phyloP scores from a whole-genome alignment of 2,113 vertebrate species.

The Menura novaehollandiae region DNA sequence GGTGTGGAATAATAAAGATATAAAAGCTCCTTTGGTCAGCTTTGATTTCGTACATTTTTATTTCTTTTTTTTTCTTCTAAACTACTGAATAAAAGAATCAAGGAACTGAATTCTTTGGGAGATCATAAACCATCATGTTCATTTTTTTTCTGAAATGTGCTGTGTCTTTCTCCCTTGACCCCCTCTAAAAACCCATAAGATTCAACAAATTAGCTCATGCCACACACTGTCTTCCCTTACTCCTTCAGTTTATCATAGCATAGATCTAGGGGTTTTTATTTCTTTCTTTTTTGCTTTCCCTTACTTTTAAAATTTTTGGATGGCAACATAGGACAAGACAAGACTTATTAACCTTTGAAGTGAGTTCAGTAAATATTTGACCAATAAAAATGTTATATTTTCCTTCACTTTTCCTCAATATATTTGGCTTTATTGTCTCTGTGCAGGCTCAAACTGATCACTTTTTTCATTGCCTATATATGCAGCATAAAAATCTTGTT shows the following conservation, averaged over 20 bases:
- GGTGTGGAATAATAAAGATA: background rate
- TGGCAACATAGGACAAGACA: background rate
- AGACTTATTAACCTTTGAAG: background rate
- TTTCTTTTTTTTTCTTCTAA: background rate
- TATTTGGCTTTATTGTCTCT: background rate
- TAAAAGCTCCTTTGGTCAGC: background rate
- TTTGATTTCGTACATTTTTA: background rate
- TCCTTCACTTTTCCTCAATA: background rate
- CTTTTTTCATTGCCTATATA: background rate
- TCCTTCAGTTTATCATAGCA: background rate
- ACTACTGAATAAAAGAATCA: background rate
- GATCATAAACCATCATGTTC: background rate
- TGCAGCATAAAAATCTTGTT: background rate
- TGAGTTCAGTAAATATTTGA: accelerated
- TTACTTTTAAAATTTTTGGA: background rate
- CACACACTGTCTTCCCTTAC: background rate
- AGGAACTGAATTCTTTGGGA: background rate
- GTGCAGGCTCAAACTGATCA: background rate
- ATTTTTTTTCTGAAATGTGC: accelerated
- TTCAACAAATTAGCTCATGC: background rate
- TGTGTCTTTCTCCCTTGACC: accelerated
- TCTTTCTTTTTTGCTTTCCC: background rate
- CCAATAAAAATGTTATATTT: accelerated
- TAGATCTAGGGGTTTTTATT: accelerated
- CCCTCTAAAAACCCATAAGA: accelerated